A percentile compares a stretch with the other conserved stretches of the same genome.
Conservation (phyloP, 1,140 invertebrate species). For the Lasioglossum baleicum region DNA sequence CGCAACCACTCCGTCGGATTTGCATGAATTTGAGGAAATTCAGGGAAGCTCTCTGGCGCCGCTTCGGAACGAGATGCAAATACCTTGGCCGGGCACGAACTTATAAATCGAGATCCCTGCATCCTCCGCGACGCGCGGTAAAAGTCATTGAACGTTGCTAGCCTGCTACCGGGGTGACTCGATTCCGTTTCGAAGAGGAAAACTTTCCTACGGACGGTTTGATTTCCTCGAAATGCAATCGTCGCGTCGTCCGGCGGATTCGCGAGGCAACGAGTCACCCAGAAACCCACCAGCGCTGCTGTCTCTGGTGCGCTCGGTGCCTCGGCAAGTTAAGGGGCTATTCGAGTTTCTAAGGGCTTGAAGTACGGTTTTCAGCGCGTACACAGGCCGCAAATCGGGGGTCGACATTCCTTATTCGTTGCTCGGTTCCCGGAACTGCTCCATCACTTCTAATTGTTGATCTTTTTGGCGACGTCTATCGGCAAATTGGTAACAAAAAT, state of each 20-base stretch:
- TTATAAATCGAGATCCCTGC: conserved; percentile 33
- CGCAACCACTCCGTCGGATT: conserved; percentile 10
- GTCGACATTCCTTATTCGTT: no score
- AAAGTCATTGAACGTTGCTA: conserved; percentile 22
- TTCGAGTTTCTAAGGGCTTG: background rate
- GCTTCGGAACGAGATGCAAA: conserved; percentile 23
- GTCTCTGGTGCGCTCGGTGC: no score
- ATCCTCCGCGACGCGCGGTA: background rate
- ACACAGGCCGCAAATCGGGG: no score
- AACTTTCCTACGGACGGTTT: conserved; percentile 25
- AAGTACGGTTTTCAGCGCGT: no score
- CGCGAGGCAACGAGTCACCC: background rate
- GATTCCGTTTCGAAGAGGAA: conserved; percentile 21
- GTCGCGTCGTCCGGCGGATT: conserved; percentile 4
- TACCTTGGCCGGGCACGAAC: background rate
- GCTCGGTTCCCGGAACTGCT: no score
- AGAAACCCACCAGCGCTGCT: background rate
- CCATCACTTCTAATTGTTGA: no score
- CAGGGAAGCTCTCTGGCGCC: background rate
- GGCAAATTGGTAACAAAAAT: no score
- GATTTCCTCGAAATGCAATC: conserved; percentile 29
- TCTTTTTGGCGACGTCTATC: no score
- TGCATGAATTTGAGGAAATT: conserved; percentile 26
- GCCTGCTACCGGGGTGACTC: conserved; percentile 4
- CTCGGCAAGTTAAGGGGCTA: background rate